Conservation (phyloP, 2,113 vertebrate genomes). For the Pyrgilauda ruficollis region DNA sequence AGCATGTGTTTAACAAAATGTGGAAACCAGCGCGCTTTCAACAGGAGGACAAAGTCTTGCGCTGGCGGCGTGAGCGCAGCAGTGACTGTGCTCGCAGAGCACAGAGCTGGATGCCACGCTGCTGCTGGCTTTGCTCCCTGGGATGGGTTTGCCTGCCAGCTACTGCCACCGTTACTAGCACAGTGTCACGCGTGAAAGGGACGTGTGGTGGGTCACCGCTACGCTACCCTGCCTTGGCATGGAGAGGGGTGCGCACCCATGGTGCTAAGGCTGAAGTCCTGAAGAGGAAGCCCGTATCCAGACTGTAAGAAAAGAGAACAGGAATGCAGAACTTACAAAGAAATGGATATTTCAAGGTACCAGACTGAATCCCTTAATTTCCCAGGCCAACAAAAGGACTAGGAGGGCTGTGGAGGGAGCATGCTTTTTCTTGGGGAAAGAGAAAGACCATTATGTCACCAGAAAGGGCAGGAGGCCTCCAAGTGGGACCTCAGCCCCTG, state of each 20-base stretch:
- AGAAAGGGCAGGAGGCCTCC: neutral
- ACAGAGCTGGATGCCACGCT: neutral
- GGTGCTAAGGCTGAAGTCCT: constrained; percentile 52
- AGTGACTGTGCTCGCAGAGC: neutral
- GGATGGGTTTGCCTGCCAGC: constrained; percentile 12
- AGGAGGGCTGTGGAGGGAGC: constrained; percentile 29
- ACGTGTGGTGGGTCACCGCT: neutral
- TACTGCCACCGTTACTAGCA: neutral
- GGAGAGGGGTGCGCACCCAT: constrained; percentile 1
- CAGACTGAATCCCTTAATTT: constrained; percentile 31
- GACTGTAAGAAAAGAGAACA: constrained; percentile 66
- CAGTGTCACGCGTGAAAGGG: neutral
- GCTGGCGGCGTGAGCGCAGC: rapidly evolving
- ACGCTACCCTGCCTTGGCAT: constrained; percentile 47
- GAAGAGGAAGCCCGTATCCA: constrained; percentile 56
- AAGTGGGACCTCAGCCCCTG: neutral
- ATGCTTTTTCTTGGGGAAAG: constrained; percentile 39
- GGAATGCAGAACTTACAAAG: constrained; percentile 61
- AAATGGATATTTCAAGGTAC: constrained; percentile 54
- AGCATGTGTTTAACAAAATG: neutral
- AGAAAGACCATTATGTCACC: constrained; percentile 38
- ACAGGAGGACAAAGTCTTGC: neutral
- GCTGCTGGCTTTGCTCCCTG: neutral
- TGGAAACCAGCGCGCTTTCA: neutral
- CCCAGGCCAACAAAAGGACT: constrained; percentile 43